Evolutionary conservation across 2,888 invertebrate species (phyloP).

Genomic region (Lottia scabra): DNA sequence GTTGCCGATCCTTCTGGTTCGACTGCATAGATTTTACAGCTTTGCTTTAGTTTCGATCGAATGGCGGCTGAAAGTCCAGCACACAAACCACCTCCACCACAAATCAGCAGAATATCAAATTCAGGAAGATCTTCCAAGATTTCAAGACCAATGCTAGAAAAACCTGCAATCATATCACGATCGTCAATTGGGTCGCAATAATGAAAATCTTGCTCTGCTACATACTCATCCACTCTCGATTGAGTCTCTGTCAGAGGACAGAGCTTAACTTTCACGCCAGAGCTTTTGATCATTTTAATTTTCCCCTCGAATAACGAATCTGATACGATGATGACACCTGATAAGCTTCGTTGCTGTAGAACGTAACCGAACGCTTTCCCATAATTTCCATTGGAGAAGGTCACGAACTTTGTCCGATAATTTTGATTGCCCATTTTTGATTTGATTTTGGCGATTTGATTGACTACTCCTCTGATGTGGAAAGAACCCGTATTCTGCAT

Average conservation of each 20-base stretch:
- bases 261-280: constrained; percentile 52
- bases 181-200: constrained; percentile 64
- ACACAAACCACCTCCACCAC: constrained; percentile 65
- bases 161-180: constrained; percentile 50
- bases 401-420: constrained; percentile 42
- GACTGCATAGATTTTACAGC: constrained; percentile 63
- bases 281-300: constrained; percentile 52
- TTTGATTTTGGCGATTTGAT: constrained; percentile 56
- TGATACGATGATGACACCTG: constrained; percentile 61
- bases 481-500: constrained; percentile 65
- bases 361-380: constrained; percentile 66
- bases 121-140: constrained; percentile 57
- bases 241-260: constrained; percentile 45
- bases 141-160: constrained; percentile 57
- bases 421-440: constrained; percentile 36
- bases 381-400: constrained; percentile 68
- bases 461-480: constrained; percentile 63
- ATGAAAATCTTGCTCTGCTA: constrained; percentile 43
- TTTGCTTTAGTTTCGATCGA: constrained; percentile 46
- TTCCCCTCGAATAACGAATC: constrained; percentile 59
- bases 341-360: constrained; percentile 38
- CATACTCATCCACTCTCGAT: constrained; percentile 44
- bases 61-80: constrained; percentile 62
- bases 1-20: constrained; percentile 60
- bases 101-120: constrained; percentile 65